A percentile compares a stretch with the other conserved stretches of the same genome.
These are phyloP conservation scores for Hystrix brachyura DNA, from an alignment of 2,113 vertebrate species.

Conservation along the genomic window DNA sequence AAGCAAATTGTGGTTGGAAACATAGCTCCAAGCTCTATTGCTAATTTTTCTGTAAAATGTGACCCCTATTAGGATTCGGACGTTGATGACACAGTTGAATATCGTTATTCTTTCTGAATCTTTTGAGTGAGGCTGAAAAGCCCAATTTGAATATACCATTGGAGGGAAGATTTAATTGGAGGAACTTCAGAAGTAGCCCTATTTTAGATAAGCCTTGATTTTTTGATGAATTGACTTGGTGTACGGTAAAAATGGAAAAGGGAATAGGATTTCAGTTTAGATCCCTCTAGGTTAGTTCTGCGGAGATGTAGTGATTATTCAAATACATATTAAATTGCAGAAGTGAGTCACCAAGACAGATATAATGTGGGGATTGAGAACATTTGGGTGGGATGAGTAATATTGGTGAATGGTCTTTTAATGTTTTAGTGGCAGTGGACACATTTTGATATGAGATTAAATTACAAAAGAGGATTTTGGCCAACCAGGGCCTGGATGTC, in stretches of 20 bases:
- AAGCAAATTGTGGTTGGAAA: slow-evolving; percentile 14
- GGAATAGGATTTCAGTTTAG: slow-evolving; percentile 53
- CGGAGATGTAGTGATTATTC: neutral
- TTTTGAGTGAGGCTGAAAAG: slow-evolving; percentile 58
- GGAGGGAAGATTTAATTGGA: slow-evolving; percentile 55
- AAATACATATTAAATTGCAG: neutral
- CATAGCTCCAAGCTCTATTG: neutral
- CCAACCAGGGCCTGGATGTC: neutral
- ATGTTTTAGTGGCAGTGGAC: slow-evolving; percentile 48
- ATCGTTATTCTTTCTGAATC: neutral
- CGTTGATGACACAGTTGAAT: neutral
- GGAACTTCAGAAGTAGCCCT: slow-evolving; percentile 58
- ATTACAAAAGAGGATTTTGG: slow-evolving; percentile 16
- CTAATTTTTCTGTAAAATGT: neutral
- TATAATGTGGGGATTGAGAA: slow-evolving; percentile 38
- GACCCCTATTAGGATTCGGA: neutral
- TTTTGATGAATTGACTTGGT: slow-evolving; percentile 30
- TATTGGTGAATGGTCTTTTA: slow-evolving; percentile 47
- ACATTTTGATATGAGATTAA: neutral
- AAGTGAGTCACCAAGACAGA: neutral
- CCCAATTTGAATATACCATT: slow-evolving; percentile 56
- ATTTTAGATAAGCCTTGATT: slow-evolving; percentile 41
- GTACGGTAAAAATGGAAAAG: slow-evolving; percentile 29
- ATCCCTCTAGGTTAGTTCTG: neutral
- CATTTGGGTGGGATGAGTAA: neutral